These are phyloP conservation scores for Falco concolor DNA, from an alignment of 2,797 vertebrate genomes.

Conservation along the genomic window DNA sequence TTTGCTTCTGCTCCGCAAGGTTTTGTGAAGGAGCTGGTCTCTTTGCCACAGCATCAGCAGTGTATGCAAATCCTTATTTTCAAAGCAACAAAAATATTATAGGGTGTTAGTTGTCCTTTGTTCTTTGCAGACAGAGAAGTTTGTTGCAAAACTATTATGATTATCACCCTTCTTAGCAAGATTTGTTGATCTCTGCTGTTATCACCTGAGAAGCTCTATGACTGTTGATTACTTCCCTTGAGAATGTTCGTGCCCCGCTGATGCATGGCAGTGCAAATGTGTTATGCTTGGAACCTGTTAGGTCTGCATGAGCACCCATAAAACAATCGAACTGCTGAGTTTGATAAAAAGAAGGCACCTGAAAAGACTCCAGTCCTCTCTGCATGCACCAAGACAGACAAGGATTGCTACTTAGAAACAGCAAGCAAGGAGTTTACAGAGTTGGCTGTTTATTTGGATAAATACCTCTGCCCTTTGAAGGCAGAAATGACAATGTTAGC, in stretches of 20 bases:
- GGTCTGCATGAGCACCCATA: rapidly evolving
- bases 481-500: not conserved
- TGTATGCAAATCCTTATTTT: not conserved
- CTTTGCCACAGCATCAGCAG: not conserved
- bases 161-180: not conserved
- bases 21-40: not conserved
- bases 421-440: not conserved
- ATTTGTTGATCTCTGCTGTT: not conserved
- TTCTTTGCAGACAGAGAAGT: not conserved
- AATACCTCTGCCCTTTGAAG: not conserved
- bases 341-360: not conserved
- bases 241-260: not conserved
- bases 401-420: rapidly evolving
- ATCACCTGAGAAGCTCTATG: not conserved
- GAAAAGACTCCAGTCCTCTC: not conserved
- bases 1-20: not conserved
- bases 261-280: rapidly evolving
- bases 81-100: not conserved
- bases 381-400: not conserved
- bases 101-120: not conserved
- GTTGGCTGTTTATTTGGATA: not conserved
- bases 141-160: not conserved
- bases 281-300: rapidly evolving
- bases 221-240: not conserved
- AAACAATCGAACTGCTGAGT: not conserved